phyloP scores from a whole-genome alignment of 2,113 vertebrate species.

The Psephotus haematonotus region DNA sequence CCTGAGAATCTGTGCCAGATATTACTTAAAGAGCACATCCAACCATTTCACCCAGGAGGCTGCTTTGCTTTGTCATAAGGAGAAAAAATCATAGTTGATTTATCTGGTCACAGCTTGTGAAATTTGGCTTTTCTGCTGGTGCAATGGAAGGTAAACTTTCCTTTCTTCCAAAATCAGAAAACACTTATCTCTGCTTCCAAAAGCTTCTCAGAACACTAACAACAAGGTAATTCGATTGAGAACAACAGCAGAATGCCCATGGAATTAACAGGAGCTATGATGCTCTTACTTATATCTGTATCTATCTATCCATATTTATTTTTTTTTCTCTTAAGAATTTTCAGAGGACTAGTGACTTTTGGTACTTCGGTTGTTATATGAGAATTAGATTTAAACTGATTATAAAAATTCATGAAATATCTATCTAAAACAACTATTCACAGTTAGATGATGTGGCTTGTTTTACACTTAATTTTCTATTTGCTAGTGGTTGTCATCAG shows the following conservation, averaged over 20 bases:
- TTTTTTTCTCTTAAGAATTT: not conserved
- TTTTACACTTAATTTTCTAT: not conserved
- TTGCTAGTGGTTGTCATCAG: not conserved
- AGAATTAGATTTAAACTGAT: not conserved
- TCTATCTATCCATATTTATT: not conserved
- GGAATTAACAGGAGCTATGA: not conserved
- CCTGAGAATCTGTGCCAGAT: not conserved
- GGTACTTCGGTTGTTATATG: not conserved
- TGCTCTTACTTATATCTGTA: not conserved
- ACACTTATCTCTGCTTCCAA: not conserved
- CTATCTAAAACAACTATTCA: not conserved
- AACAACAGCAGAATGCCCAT: not conserved
- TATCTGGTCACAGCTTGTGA: not conserved
- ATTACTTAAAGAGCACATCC: not conserved
- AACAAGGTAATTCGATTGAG: not conserved
- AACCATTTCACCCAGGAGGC: not conserved
- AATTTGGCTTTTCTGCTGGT: not conserved
- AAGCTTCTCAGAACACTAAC: not conserved
- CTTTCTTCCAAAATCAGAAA: not conserved
- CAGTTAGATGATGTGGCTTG: accelerated
- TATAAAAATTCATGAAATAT: not conserved
- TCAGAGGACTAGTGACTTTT: not conserved
- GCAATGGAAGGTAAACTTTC: not conserved
- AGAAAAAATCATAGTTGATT: not conserved
- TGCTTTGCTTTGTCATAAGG: not conserved